phyloP scores from a whole-genome alignment of 1,140 invertebrate genomes.

The Magallana angulata region DNA sequence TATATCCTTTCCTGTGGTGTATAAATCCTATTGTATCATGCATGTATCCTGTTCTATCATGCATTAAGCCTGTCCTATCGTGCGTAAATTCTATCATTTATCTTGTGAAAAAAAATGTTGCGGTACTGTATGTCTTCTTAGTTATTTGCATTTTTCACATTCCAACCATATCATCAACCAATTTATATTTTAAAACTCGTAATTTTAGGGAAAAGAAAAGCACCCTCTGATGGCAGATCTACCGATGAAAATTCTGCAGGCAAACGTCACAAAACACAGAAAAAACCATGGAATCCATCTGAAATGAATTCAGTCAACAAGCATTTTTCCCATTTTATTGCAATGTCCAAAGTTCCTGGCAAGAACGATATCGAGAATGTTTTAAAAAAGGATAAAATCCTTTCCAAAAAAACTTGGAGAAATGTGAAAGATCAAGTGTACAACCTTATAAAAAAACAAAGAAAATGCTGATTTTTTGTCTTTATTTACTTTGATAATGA shows the following conservation, averaged over 20 bases:
- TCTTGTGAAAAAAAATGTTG: too few relatives aligned
- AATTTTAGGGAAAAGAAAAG: background rate
- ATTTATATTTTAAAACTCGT: background rate
- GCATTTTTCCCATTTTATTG: background rate
- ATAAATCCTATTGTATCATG: too few relatives aligned
- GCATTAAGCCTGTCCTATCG: too few relatives aligned
- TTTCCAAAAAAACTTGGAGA: background rate
- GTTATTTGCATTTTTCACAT: too few relatives aligned
- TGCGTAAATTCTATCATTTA: too few relatives aligned
- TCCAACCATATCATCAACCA: background rate
- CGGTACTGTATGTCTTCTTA: too few relatives aligned
- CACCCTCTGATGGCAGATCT: background rate
- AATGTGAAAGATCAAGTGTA: background rate
- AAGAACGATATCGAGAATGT: background rate
- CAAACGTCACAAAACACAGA: background rate
- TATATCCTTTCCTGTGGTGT: too few relatives aligned
- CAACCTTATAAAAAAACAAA: background rate
- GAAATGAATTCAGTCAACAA: conserved; percentile 1
- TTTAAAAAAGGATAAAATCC: background rate
- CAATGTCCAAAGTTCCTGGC: background rate
- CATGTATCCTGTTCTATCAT: too few relatives aligned
- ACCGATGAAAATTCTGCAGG: background rate
- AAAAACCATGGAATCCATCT: background rate
- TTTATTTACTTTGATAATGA: too few relatives aligned
- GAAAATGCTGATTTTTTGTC: background rate